phyloP scores from a whole-genome alignment of 2,797 vertebrate species.

The Threskiornis aethiopicus region DNA sequence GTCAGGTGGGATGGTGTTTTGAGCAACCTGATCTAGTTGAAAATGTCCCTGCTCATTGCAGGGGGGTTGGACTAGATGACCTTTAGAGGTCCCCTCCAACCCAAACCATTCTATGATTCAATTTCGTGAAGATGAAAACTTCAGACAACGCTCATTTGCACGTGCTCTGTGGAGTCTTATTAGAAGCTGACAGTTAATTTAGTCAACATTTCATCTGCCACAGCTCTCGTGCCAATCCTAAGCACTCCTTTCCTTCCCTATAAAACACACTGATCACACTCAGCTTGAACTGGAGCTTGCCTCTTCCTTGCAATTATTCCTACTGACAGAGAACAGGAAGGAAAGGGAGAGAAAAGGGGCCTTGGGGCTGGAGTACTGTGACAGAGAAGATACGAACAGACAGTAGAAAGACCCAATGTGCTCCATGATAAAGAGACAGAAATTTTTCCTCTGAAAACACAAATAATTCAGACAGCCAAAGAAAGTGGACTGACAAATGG shows the following conservation, averaged over 20 bases:
- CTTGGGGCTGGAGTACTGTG: slow-evolving; percentile 20
- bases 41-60: background rate
- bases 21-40: background rate
- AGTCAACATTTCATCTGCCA: background rate
- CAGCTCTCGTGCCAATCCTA: background rate
- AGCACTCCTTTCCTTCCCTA: background rate
- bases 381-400: background rate
- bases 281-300: slow-evolving; percentile 9
- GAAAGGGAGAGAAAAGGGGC: slow-evolving; percentile 20
- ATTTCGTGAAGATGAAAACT: background rate
- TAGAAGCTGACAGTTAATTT: slow-evolving; percentile 7
- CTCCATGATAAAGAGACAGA: background rate
- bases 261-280: slow-evolving; percentile 27
- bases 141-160: background rate
- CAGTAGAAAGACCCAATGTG: background rate
- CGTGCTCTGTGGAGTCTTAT: background rate
- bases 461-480: background rate
- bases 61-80: background rate
- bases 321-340: slow-evolving; percentile 54
- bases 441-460: background rate
- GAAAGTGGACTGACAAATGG: background rate
- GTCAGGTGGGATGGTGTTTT: background rate
- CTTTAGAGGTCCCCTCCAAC: background rate
- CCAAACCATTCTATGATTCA: background rate
- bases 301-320: slow-evolving; percentile 29